A percentile compares a stretch with the other conserved stretches of the same genome.
phyloP scores from a whole-genome alignment of 1,140 invertebrate species.

The Hormaphis cornu region DNA sequence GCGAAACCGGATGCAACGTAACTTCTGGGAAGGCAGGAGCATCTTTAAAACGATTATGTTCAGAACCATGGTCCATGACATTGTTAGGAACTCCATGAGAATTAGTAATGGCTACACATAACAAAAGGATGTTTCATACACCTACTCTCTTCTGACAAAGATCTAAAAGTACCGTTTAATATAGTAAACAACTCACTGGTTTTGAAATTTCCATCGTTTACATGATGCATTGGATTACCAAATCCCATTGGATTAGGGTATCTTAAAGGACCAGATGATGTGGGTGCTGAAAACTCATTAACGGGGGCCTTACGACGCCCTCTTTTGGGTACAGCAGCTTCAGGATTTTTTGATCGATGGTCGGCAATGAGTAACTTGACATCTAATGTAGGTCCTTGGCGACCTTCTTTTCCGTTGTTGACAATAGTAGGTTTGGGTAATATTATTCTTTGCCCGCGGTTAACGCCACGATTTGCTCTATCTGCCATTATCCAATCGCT shows the following conservation, averaged over 20 bases:
- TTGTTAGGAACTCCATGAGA: slow-evolving; percentile 13
- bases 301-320: slow-evolving; percentile 42
- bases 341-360: slow-evolving; percentile 44
- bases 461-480: background rate
- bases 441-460: slow-evolving; percentile 32
- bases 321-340: slow-evolving; percentile 35
- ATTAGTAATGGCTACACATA: slow-evolving; percentile 32
- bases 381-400: slow-evolving; percentile 65
- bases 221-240: background rate
- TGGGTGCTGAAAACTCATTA: slow-evolving; percentile 44
- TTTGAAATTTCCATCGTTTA: slow-evolving; percentile 14
- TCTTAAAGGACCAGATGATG: slow-evolving; percentile 10
- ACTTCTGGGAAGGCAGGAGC: slow-evolving; percentile 63
- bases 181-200: background rate
- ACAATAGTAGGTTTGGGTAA: slow-evolving; percentile 34
- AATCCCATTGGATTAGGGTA: slow-evolving; percentile 21
- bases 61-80: slow-evolving; percentile 35
- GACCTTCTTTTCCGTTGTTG: slow-evolving; percentile 45
- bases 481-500: slow-evolving; percentile 14
- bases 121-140: background rate
- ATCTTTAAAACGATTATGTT: slow-evolving; percentile 28
- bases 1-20: slow-evolving; percentile 58
- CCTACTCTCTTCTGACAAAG: no score
- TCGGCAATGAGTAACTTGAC: slow-evolving; percentile 74
- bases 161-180: no score